These are phyloP conservation scores for Drosophila subsilvestris DNA, from an alignment of 2,888 invertebrate genomes.

Conservation along the genomic window DNA sequence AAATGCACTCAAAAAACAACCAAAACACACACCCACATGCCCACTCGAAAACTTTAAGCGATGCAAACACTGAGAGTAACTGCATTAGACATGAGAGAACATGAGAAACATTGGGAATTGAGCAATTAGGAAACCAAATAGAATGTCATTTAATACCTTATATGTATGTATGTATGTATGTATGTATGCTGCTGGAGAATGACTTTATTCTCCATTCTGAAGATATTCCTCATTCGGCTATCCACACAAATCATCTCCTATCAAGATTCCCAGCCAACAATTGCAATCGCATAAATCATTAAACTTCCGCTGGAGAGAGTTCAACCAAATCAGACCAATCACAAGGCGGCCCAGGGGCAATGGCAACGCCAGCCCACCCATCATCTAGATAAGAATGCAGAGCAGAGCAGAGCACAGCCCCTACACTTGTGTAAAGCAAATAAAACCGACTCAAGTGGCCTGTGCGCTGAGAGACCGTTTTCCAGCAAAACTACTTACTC, in stretches of 20 bases:
- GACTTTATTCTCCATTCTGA: neutral
- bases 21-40: constrained; percentile 3
- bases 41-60: constrained; percentile 55
- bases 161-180: neutral
- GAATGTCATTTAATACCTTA: neutral
- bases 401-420: neutral
- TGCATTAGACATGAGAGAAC: constrained; percentile 32
- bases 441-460: constrained; percentile 42
- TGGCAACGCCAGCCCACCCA: neutral
- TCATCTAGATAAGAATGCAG: constrained; percentile 43
- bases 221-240: neutral
- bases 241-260: neutral
- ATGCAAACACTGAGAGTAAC: constrained; percentile 47
- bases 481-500: constrained; percentile 36
- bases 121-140: constrained; percentile 31
- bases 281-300: constrained; percentile 41
- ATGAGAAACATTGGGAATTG: constrained; percentile 4
- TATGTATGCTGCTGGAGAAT: neutral
- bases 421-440: constrained; percentile 20
- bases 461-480: constrained; percentile 49
- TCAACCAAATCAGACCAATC: constrained; percentile 45
- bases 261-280: constrained; percentile 19
- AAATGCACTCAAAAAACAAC: constrained; percentile 33
- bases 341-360: constrained; percentile 10
- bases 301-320: constrained; percentile 12